Evolutionary conservation across 2,888 invertebrate species (phyloP).

Genomic region (Coronaproctus castanopsis): DNA sequence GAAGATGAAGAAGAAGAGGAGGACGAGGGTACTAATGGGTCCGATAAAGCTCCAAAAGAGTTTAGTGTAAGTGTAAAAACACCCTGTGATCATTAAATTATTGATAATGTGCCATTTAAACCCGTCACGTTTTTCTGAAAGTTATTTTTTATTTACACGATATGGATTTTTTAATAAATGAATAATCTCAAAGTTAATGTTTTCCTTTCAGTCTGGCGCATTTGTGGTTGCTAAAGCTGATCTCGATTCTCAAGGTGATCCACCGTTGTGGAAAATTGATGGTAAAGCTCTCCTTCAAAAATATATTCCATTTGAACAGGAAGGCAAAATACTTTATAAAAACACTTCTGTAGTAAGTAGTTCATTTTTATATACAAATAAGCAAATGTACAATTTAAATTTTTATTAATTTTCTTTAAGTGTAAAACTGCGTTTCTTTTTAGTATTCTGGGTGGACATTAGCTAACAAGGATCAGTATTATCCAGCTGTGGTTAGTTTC

Average conservation of each 20-base stretch:
- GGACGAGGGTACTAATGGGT: slow-evolving; percentile 13
- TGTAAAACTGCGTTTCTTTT: slow-evolving; percentile 22
- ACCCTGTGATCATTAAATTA: too few relatives aligned
- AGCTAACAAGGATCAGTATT: slow-evolving; percentile 37
- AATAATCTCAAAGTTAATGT: too few relatives aligned
- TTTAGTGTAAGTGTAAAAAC: slow-evolving; percentile 18
- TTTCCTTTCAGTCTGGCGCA: slow-evolving; percentile 45
- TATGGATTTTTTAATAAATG: too few relatives aligned
- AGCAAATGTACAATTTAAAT: neutral
- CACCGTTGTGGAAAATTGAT: slow-evolving; percentile 48
- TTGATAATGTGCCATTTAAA: too few relatives aligned
- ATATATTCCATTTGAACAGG: slow-evolving; percentile 39
- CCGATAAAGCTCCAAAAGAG: slow-evolving; percentile 17
- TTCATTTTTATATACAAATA: neutral
- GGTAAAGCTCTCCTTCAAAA: slow-evolving; percentile 44
- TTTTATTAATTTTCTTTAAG: neutral
- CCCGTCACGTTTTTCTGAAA: neutral
- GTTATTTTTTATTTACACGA: neutral
- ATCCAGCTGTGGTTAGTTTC: slow-evolving; percentile 34
- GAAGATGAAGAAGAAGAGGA: slow-evolving; percentile 18
- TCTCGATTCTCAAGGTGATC: slow-evolving; percentile 37
- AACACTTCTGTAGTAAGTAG: slow-evolving; percentile 39
- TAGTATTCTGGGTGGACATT: slow-evolving; percentile 41
- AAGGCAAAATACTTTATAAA: slow-evolving; percentile 36
- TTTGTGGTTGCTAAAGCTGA: slow-evolving; percentile 44